phyloP scores from a whole-genome alignment of 2,113 vertebrate species.

The Picathartes gymnocephalus region DNA sequence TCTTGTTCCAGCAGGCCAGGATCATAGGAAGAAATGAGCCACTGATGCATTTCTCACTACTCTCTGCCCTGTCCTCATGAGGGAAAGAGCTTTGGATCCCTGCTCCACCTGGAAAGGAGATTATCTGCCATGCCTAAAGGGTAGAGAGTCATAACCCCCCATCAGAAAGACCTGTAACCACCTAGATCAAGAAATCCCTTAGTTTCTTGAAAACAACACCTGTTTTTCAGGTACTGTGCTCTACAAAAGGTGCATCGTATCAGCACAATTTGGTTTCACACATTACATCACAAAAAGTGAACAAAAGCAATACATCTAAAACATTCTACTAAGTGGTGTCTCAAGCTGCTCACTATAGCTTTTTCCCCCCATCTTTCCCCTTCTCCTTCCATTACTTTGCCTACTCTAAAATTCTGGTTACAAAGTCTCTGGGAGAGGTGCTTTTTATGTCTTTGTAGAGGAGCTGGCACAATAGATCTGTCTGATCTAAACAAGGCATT shows the following conservation, averaged over 20 bases:
- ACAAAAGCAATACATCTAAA: background rate
- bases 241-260: background rate
- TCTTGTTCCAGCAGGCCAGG: background rate
- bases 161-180: background rate
- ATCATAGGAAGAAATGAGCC: background rate
- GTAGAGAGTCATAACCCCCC: background rate
- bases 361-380: background rate
- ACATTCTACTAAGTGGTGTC: background rate
- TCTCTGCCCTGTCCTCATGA: background rate
- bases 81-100: background rate
- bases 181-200: background rate
- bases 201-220: background rate
- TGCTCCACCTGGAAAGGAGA: background rate
- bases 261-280: background rate
- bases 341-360: background rate
- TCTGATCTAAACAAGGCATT: constrained; percentile 47
- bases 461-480: background rate
- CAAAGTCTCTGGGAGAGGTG: background rate
- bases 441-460: background rate
- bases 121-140: background rate
- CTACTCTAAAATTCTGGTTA: background rate
- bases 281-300: background rate
- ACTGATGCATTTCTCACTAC: background rate
- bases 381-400: background rate
- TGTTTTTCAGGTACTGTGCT: background rate